Percentiles rank a stretch among this genome's conserved stretches.
phyloP scores from a whole-genome alignment of 2,113 vertebrate genomes.

The Aegypius monachus region DNA sequence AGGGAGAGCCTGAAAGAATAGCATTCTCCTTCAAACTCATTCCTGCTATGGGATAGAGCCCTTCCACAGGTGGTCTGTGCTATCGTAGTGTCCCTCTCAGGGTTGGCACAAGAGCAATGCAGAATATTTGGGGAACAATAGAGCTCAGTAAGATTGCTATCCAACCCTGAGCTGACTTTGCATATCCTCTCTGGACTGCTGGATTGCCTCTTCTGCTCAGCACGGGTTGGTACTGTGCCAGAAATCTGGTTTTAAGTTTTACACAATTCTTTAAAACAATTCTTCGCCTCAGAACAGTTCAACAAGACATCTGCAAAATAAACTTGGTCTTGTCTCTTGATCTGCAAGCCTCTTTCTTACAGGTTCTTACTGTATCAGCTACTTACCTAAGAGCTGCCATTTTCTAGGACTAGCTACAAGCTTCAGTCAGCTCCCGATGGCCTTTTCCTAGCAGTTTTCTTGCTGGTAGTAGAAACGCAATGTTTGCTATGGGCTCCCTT shows the following conservation, averaged over 20 bases:
- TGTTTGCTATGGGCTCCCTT: background rate
- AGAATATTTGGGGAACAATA: background rate
- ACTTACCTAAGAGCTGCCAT: background rate
- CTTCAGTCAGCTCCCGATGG: background rate
- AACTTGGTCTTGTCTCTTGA: background rate
- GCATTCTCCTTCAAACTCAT: background rate
- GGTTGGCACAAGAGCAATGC: background rate
- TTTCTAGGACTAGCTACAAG: background rate
- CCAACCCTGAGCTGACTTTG: background rate
- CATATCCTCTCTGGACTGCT: background rate
- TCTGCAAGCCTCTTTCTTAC: background rate
- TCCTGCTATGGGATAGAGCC: background rate
- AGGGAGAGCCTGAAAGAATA: background rate
- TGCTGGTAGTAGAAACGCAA: background rate
- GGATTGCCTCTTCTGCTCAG: constrained; percentile 25
- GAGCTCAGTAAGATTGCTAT: background rate
- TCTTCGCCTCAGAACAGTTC: background rate
- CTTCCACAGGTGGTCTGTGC: background rate
- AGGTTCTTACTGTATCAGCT: background rate
- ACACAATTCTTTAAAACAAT: background rate
- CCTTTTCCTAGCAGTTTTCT: background rate
- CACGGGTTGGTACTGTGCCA: background rate
- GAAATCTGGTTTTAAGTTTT: constrained; percentile 37
- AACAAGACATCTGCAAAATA: background rate
- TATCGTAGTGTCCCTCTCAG: background rate